These are phyloP conservation scores for Cryptoleucopteryx plumbea DNA, from an alignment of 2,113 vertebrate genomes.

Conservation along the genomic window DNA sequence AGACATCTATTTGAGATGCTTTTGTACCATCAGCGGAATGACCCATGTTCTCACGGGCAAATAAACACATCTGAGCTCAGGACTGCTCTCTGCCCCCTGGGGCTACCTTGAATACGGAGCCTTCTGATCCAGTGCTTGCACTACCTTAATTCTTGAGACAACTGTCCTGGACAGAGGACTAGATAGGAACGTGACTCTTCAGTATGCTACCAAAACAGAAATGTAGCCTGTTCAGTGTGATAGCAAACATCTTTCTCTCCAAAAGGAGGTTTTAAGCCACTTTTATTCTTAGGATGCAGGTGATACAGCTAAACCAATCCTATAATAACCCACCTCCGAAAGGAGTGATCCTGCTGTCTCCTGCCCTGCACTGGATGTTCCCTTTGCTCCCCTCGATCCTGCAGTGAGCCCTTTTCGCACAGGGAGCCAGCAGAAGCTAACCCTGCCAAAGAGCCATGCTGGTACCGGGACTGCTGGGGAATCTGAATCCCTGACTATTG, in stretches of 20 bases:
- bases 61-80: background rate
- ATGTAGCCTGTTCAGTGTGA: background rate
- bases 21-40: background rate
- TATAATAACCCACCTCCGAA: background rate
- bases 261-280: background rate
- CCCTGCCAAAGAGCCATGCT: background rate
- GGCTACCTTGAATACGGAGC: background rate
- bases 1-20: background rate
- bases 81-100: background rate
- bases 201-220: background rate
- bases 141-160: background rate
- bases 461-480: background rate
- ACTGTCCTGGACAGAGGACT: background rate
- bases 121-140: background rate
- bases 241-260: background rate
- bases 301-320: background rate
- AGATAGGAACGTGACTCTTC: background rate
- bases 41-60: background rate
- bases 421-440: background rate
- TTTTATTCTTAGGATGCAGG: background rate
- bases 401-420: background rate
- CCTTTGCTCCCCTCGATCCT: no score
- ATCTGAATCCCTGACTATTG: background rate
- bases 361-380: background rate
- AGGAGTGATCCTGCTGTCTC: background rate